Evolutionary conservation across 1,140 invertebrate species (phyloP).

Genomic region (Zeugodacus cucurbitae): DNA sequence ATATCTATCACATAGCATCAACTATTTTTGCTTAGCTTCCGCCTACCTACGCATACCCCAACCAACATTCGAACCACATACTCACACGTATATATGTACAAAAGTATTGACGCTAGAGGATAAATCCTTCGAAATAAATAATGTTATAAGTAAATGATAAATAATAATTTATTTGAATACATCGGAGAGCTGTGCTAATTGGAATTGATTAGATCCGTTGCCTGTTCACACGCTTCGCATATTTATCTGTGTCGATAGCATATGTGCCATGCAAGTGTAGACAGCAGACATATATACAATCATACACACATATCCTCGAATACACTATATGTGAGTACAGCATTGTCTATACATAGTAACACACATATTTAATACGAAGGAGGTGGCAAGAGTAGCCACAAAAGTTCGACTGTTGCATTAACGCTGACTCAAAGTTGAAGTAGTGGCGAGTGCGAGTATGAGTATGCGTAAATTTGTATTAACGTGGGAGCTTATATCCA

Average conservation of each 20-base stretch:
- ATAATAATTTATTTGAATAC: conserved; percentile 64
- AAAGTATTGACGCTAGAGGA: neutral
- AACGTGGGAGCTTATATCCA: neutral
- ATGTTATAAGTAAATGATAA: conserved; percentile 61
- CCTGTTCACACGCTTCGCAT: conserved; percentile 54
- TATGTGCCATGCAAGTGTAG: conserved; percentile 53
- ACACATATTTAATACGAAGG: neutral
- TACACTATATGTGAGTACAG: too few species aligned
- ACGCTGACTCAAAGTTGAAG: neutral
- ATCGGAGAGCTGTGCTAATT: conserved; percentile 64
- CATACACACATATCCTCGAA: neutral
- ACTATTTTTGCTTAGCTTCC: neutral
- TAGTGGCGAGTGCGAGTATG: neutral
- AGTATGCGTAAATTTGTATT: neutral
- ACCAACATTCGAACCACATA: neutral
- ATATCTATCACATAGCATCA: neutral
- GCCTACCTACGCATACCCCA: neutral
- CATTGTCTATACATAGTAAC: neutral
- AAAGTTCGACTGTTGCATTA: conserved; percentile 12
- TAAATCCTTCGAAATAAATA: conserved; percentile 52
- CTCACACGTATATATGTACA: neutral
- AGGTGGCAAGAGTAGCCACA: neutral
- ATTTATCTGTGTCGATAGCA: conserved; percentile 63
- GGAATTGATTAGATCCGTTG: conserved; percentile 60
- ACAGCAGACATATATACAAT: neutral